phyloP scores from a whole-genome alignment of 1,140 invertebrate genomes.

The Meteorus sp. region DNA sequence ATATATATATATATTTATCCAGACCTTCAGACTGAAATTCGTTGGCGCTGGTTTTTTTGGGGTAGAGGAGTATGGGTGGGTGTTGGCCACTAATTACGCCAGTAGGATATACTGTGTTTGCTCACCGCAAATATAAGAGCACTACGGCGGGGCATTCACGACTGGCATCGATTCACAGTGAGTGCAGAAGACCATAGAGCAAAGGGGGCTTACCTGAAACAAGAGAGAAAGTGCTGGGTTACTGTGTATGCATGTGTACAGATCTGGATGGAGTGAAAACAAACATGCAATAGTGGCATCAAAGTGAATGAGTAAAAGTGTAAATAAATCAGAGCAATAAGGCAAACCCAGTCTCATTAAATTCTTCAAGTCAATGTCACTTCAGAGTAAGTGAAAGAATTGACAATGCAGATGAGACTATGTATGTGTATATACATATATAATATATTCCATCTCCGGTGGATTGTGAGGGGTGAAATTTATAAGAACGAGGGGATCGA shows the following conservation, averaged over 20 bases:
- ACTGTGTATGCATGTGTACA: slow-evolving; percentile 25
- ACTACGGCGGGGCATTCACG: slow-evolving; percentile 18
- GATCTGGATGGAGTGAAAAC: slow-evolving; percentile 14
- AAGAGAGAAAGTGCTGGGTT: slow-evolving; percentile 30
- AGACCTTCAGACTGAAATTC: slow-evolving; percentile 21
- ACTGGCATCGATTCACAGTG: slow-evolving; percentile 30
- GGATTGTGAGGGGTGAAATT: too few relatives aligned
- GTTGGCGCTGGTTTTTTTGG: slow-evolving; percentile 29
- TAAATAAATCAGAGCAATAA: slow-evolving; percentile 14
- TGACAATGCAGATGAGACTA: too few relatives aligned
- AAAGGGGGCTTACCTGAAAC: slow-evolving; percentile 53
- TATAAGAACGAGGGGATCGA: background rate
- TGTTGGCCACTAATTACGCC: slow-evolving; percentile 54
- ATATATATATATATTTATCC: too few relatives aligned
- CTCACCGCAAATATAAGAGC: slow-evolving; percentile 47
- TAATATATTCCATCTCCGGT: too few relatives aligned
- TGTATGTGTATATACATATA: too few relatives aligned
- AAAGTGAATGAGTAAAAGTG: slow-evolving; percentile 19
- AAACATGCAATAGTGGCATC: slow-evolving; percentile 15
- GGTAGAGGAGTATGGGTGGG: too few relatives aligned
- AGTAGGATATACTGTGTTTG: slow-evolving; percentile 50
- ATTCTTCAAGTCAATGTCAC: slow-evolving; percentile 4
- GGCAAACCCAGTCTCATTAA: slow-evolving; percentile 1
- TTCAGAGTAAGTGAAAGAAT: background rate
- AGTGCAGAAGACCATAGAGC: slow-evolving; percentile 13